phyloP scores from a whole-genome alignment of 2,888 invertebrate genomes.

The Cinara cedri region DNA sequence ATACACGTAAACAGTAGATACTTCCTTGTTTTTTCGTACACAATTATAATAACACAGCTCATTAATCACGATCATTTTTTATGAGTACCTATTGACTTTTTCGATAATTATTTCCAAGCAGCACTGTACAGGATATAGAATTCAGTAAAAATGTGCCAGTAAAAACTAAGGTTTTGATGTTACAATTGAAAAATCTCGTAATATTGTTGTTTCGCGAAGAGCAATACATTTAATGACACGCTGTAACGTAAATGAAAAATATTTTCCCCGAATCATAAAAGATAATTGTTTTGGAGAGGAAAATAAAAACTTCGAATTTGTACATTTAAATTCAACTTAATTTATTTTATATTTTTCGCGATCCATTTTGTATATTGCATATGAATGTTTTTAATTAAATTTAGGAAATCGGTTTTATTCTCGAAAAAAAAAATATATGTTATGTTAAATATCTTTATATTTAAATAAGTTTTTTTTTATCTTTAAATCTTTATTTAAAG shows the following conservation, averaged over 20 bases:
- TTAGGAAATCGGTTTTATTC: slow-evolving; percentile 26
- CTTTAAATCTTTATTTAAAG: no score
- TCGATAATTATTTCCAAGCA: neutral
- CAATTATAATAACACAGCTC: no score
- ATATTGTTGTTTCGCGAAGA: neutral
- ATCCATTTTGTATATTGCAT: slow-evolving; percentile 31
- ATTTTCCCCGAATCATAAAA: neutral
- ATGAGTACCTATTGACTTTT: neutral
- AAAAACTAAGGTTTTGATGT: neutral
- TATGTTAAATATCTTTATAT: slow-evolving; percentile 28
- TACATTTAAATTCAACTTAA: slow-evolving; percentile 17
- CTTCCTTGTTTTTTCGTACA: no score
- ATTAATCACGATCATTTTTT: no score
- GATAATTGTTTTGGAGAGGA: neutral
- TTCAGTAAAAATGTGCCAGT: neutral
- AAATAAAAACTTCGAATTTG: slow-evolving; percentile 2
- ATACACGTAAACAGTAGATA: no score
- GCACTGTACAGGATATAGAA: neutral
- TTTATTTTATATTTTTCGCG: neutral
- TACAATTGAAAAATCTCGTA: no score
- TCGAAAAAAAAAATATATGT: slow-evolving; percentile 21
- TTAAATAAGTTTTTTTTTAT: no score
- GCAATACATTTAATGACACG: neutral
- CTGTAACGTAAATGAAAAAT: neutral
- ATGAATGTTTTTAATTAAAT: slow-evolving; percentile 40